phyloP scores from a whole-genome alignment of 2,797 vertebrate species.

The Myotis vivesi region DNA sequence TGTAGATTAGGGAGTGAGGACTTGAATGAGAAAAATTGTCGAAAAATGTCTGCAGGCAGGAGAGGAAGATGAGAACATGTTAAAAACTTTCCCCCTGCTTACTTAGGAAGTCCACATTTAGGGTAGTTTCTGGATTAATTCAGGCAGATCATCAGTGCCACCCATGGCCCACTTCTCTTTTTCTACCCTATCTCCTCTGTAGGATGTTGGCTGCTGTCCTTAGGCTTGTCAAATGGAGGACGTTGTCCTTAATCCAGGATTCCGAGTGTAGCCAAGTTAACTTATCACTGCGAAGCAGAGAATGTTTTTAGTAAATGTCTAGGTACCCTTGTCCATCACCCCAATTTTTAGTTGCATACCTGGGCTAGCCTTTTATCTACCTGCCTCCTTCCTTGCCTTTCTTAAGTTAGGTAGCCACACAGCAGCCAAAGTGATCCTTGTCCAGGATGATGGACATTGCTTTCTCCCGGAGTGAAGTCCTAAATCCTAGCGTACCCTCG shows the following conservation, averaged over 20 bases:
- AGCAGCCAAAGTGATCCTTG: neutral
- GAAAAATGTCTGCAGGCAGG: neutral
- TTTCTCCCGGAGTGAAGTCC: neutral
- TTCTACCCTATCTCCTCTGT: neutral
- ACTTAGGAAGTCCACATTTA: neutral
- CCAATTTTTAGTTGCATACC: slow-evolving; percentile 18
- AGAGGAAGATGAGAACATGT: neutral
- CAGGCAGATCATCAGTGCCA: neutral
- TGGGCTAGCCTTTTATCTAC: neutral
- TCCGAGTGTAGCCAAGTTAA: neutral
- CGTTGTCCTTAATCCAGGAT: neutral
- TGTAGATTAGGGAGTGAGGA: neutral
- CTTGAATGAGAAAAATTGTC: neutral
- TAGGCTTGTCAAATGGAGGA: neutral
- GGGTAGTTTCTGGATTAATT: neutral
- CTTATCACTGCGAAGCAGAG: neutral
- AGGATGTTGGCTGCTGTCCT: too few relatives aligned
- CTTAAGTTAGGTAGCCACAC: neutral
- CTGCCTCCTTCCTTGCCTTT: neutral
- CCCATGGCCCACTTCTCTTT: neutral
- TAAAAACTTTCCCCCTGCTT: neutral
- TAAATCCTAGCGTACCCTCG: neutral
- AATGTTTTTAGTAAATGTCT: neutral
- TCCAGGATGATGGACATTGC: neutral
- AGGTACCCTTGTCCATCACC: neutral